A percentile compares a stretch with the other conserved stretches of the same genome.
These are phyloP conservation scores for Latrodectus hesperus DNA, from an alignment of 2,888 invertebrate species.

Conservation along the genomic window DNA sequence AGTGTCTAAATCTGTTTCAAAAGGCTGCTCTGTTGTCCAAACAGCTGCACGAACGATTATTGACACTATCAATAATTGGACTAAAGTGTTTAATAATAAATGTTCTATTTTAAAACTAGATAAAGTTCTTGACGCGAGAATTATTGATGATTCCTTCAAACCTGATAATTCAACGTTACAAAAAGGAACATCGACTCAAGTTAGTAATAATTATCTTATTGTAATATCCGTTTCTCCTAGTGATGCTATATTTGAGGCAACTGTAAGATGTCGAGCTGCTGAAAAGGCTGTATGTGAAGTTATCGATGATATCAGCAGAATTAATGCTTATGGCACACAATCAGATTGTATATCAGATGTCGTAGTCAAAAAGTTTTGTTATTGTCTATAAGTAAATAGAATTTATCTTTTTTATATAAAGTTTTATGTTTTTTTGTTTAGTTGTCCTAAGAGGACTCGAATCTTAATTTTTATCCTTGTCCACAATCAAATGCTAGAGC, in stretches of 20 bases:
- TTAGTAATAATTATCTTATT: constrained; percentile 78
- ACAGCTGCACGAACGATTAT: constrained; percentile 57
- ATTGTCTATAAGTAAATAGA: constrained; percentile 72
- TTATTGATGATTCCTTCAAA: constrained; percentile 14
- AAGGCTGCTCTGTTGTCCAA: constrained; percentile 20
- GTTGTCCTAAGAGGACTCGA: no score
- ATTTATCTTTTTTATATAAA: neutral
- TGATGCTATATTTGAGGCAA: constrained; percentile 85
- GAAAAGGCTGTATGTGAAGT: constrained; percentile 70
- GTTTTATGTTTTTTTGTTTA: neutral
- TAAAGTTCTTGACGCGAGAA: constrained; percentile 37
- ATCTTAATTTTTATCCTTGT: no score
- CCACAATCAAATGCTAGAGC: no score
- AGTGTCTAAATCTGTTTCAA: constrained; percentile 30
- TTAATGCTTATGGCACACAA: constrained; percentile 75
- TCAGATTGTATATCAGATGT: constrained; percentile 74
- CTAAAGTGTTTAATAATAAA: constrained; percentile 3
- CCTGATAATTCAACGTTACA: constrained; percentile 3
- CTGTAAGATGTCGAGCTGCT: constrained; percentile 78
- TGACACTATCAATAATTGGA: constrained; percentile 42
- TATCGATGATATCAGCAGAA: constrained; percentile 76
- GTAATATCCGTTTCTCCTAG: constrained; percentile 82
- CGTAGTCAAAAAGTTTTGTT: constrained; percentile 74
- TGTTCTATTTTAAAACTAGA: constrained; percentile 36
- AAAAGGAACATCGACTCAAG: neutral